phyloP scores from a whole-genome alignment of 2,113 vertebrate genomes.

The Columba livia region DNA sequence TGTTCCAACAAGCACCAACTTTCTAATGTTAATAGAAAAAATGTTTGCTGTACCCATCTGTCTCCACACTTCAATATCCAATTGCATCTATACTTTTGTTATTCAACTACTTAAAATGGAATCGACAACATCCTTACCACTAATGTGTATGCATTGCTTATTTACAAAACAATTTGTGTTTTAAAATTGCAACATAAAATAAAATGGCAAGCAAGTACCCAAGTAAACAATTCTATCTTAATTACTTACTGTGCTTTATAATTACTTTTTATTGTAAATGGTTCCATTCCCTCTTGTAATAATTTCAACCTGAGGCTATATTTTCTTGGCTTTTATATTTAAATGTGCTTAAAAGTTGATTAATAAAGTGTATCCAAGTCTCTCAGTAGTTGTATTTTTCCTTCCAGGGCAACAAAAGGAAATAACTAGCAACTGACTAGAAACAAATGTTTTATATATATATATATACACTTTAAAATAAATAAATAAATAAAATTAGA shows the following conservation, averaged over 20 bases:
- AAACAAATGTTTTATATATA: conserved; percentile 3
- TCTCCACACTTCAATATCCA: background rate
- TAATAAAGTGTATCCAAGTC: background rate
- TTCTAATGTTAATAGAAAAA: background rate
- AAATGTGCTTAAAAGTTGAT: background rate
- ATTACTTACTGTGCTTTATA: background rate
- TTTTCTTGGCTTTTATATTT: conserved; percentile 4
- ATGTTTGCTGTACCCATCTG: background rate
- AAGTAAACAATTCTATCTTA: background rate
- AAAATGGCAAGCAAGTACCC: background rate
- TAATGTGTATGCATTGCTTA: background rate
- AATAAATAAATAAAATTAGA: no score
- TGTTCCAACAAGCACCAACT: background rate
- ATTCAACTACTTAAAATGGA: background rate
- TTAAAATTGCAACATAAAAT: background rate
- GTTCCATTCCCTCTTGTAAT: background rate
- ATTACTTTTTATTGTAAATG: background rate
- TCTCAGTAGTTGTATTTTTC: background rate
- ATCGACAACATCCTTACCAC: background rate
- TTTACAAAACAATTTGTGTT: background rate
- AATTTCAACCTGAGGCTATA: background rate
- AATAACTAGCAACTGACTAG: conserved; percentile 22
- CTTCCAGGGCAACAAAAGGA: background rate
- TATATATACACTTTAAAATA: no score
- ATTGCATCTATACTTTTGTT: background rate